Conservation (phyloP, 1,140 invertebrate species). For the Thereuonema tuberculata region DNA sequence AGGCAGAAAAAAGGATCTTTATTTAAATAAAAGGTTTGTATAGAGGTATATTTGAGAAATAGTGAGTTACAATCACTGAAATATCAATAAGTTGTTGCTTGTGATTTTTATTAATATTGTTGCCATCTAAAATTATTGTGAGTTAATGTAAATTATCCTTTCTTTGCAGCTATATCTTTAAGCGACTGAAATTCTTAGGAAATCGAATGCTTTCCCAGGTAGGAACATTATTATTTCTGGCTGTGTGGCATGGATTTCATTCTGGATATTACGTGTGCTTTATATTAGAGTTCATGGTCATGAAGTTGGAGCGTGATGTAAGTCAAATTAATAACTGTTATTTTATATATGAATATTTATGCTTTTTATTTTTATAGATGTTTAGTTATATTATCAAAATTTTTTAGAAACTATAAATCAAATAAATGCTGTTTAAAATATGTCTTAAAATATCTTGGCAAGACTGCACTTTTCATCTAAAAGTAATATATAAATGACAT, state of each 20-base stretch:
- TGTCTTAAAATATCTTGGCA: no score
- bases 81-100: no score
- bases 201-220: slow-evolving; percentile 71
- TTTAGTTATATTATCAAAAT: neutral
- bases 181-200: slow-evolving; percentile 74
- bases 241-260: slow-evolving; percentile 85
- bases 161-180: slow-evolving; percentile 60
- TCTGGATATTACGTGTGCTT: slow-evolving; percentile 85
- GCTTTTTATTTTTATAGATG: no score
- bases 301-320: slow-evolving; percentile 75
- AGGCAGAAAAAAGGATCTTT: no score
- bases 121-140: no score
- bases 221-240: slow-evolving; percentile 66
- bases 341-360: neutral
- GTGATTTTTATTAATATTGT: no score
- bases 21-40: no score
- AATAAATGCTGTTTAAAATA: neutral
- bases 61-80: no score
- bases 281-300: slow-evolving; percentile 77
- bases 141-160: slow-evolving; percentile 12
- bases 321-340: slow-evolving; percentile 26
- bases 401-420: slow-evolving; percentile 2
- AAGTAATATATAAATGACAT: no score
- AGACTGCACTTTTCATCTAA: no score
- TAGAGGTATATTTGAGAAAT: no score